Percentiles rank a stretch among this genome's conserved stretches.
Conservation (phyloP, 2,888 invertebrate genomes). For the Mermis nigrescens region DNA sequence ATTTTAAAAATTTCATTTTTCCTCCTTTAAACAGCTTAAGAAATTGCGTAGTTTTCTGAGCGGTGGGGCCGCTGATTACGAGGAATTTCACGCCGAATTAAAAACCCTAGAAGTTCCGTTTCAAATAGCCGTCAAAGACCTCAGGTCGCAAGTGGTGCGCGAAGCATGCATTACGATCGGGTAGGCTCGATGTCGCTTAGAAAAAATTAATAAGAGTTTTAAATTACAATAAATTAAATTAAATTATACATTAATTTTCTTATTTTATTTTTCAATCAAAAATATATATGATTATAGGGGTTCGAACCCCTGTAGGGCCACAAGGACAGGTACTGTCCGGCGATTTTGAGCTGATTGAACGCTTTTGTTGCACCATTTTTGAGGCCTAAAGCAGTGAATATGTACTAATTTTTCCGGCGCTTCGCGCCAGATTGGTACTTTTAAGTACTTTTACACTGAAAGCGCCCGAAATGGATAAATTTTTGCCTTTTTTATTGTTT, state of each 20-base stretch:
- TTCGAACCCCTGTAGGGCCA: not conserved
- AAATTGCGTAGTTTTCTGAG: constrained; percentile 61
- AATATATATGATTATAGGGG: constrained; percentile 1
- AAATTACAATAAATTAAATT: not conserved
- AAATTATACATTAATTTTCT: not conserved
- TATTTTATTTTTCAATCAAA: constrained; percentile 10
- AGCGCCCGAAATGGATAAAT: too few species aligned
- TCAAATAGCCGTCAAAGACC: constrained; percentile 59
- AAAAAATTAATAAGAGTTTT: not conserved
- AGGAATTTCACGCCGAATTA: constrained; percentile 53
- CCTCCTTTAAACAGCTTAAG: constrained; percentile 50
- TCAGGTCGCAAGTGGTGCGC: constrained; percentile 77
- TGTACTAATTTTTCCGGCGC: too few species aligned
- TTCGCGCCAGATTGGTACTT: too few species aligned
- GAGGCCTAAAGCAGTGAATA: too few species aligned
- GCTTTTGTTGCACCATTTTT: too few species aligned
- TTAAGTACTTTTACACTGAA: too few species aligned
- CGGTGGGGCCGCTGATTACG: constrained; percentile 55
- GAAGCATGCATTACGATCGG: constrained; percentile 89
- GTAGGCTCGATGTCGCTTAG: too few species aligned
- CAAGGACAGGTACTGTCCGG: too few species aligned
- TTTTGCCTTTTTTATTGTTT: too few species aligned
- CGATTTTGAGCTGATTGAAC: too few species aligned
- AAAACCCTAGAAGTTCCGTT: constrained; percentile 61
- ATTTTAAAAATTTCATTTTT: too few species aligned